Evolutionary conservation across 2,888 invertebrate species (phyloP), one percentile per base, ranked within the genome.

Genomic region (Andrena fulva): DNA sequence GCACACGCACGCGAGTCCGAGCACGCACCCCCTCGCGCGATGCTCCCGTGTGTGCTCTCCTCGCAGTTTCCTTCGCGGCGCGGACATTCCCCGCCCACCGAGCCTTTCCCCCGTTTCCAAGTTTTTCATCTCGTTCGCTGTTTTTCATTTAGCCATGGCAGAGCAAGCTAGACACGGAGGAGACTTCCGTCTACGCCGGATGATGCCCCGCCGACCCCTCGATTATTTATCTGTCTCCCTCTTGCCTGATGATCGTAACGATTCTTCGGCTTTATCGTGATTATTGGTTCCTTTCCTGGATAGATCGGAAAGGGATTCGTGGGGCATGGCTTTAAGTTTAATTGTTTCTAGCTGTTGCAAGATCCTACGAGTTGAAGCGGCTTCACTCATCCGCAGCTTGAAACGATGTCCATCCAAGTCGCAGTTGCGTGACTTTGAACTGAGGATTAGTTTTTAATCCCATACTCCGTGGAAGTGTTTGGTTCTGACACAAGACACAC

Each of bases 121-220:
- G 86, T 90, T 91, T 88, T 90, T 89, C 89, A 89, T 90, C 89
- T 87, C 88, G 75, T 79, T 84, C 82, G 87, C 84, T 88, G 83
- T 90, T 90, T 90, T 85, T 90, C 87, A 87, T 90, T 89, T 70
- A 29, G 59, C 31, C 31, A n/a, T 16, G 16, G 24, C 35, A 4
- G 33, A 62, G 54, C 20, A 54, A 24, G n/a, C 24, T 29, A 54
- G 50, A 54, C 54, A 24, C 24, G 33, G 24, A 6, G 20, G 52
- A 68, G 54, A 54, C 52, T 50, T 50, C 20, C 52, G 50, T 33
- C 12, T 31, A 3, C 33, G 62, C 31, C 52, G 52, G 20, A 54
- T 54, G 20, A 54, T 7, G 7, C 54, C 20, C 8, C 10, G 0
- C 2, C 20, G 1, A 4, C 1, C 42, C 42, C 42, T 4, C 12